Conservation (phyloP, 2,113 vertebrate species). For the Colistium nudipinnis region DNA sequence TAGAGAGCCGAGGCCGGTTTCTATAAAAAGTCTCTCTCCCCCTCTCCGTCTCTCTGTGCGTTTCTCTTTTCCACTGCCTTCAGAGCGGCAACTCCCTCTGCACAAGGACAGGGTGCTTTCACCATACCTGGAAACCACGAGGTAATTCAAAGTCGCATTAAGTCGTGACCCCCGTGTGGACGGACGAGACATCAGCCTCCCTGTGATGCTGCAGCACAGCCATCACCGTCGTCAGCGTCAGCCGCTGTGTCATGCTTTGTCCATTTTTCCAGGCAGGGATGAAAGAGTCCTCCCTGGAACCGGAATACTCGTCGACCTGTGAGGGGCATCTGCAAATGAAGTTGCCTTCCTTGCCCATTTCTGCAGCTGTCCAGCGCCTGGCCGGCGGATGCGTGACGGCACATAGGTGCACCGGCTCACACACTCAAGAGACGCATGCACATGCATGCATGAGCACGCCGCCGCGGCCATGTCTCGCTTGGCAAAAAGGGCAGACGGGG, state of each 20-base stretch:
- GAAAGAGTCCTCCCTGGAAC: slow-evolving; percentile 52
- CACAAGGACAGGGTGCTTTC: slow-evolving; percentile 25
- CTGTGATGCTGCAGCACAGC: slow-evolving; percentile 45
- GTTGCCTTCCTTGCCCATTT: slow-evolving; percentile 46
- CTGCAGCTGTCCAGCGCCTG: slow-evolving; percentile 54
- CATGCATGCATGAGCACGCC: slow-evolving; percentile 44
- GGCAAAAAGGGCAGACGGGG: slow-evolving; percentile 8
- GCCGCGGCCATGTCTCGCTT: slow-evolving; percentile 28
- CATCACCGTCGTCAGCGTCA: slow-evolving; percentile 28
- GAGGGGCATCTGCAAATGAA: slow-evolving; percentile 52
- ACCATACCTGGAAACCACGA: slow-evolving; percentile 31
- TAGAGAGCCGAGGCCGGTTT: slow-evolving; percentile 23
- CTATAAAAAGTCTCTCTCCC: slow-evolving; percentile 36
- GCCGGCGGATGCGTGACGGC: slow-evolving; percentile 20
- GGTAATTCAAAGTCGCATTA: slow-evolving; percentile 62
- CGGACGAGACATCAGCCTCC: slow-evolving; percentile 66
- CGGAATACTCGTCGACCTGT: slow-evolving; percentile 40
- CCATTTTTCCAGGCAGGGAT: slow-evolving; percentile 44
- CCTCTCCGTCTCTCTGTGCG: background rate
- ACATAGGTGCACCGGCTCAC: slow-evolving; percentile 44
- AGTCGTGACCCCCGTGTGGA: slow-evolving; percentile 55
- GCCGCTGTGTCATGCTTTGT: slow-evolving; percentile 55
- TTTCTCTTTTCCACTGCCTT: slow-evolving; percentile 15
- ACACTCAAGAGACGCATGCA: slow-evolving; percentile 52
- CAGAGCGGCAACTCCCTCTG: slow-evolving; percentile 30